A percentile compares a stretch with the other conserved stretches of the same genome.
These are phyloP conservation scores for Parauchenoglanis punctatus DNA, from an alignment of 2,797 vertebrate species.

Conservation along the genomic window DNA sequence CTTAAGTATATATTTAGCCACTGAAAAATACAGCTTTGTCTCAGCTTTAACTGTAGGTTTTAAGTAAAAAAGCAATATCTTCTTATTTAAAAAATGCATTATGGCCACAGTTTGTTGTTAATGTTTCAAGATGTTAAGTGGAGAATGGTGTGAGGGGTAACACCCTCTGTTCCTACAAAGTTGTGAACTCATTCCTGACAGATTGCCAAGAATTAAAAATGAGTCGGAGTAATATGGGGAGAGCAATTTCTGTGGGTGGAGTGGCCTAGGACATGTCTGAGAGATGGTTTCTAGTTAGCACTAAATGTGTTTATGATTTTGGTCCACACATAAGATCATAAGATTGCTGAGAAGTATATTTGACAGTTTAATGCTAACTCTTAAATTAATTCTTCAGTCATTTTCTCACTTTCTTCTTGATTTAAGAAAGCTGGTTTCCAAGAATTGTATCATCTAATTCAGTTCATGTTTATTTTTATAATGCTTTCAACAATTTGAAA, in stretches of 20 bases:
- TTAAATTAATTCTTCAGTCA: too few species aligned
- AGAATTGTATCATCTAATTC: not conserved
- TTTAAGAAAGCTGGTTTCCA: not conserved
- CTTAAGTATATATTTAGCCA: constrained; percentile 26
- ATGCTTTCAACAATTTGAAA: not conserved
- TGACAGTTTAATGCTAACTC: not conserved
- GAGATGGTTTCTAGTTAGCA: not conserved
- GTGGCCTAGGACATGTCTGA: not conserved
- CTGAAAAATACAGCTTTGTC: constrained; percentile 11
- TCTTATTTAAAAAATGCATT: constrained; percentile 14
- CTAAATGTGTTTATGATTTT: not conserved
- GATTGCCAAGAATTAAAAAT: constrained; percentile 28
- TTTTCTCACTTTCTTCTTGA: not conserved
- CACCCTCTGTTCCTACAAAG: constrained; percentile 39
- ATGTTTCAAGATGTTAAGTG: constrained; percentile 41
- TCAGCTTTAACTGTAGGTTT: not conserved
- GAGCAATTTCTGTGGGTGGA: constrained; percentile 11
- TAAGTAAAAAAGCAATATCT: not conserved
- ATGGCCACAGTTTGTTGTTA: constrained; percentile 34
- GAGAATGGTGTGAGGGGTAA: constrained; percentile 28
- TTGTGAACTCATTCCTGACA: constrained; percentile 44
- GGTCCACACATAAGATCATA: not conserved
- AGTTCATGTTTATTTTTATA: not conserved
- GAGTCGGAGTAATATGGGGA: not conserved
- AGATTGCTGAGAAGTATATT: not conserved